Conservation (phyloP, 2,113 vertebrate species). For the Leptobrachium leishanense region DNA sequence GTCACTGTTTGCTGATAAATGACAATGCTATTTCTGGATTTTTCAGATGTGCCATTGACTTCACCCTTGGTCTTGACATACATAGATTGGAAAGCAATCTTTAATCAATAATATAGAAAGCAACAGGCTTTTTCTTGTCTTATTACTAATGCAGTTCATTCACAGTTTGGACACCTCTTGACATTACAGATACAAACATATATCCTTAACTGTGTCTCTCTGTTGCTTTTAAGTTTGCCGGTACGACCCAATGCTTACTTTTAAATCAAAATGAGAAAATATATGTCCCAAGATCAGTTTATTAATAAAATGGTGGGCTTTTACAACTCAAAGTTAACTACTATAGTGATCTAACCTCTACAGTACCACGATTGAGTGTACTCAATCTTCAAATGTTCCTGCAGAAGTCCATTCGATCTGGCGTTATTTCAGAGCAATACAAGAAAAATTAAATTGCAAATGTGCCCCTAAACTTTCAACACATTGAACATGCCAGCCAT, state of each 20-base stretch:
- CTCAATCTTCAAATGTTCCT: too few species aligned
- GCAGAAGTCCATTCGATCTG: too few species aligned
- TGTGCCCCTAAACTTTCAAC: too few species aligned
- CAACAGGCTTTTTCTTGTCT: conserved; percentile 20
- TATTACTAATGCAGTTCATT: conserved; percentile 10
- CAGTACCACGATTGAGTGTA: too few species aligned
- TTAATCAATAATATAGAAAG: conserved; percentile 33
- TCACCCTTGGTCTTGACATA: conserved; percentile 10
- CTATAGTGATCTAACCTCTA: too few species aligned
- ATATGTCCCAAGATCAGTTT: too few species aligned
- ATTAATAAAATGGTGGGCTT: too few species aligned
- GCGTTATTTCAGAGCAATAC: too few species aligned
- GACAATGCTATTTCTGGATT: conserved; percentile 13
- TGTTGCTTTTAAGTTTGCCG: neutral
- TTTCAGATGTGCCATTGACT: conserved; percentile 17
- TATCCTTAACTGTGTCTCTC: neutral
- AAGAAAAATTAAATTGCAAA: too few species aligned
- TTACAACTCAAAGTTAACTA: too few species aligned
- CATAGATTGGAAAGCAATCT: conserved; percentile 12
- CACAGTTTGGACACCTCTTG: neutral
- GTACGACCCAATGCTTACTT: neutral
- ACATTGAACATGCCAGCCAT: too few species aligned
- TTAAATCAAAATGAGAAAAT: neutral
- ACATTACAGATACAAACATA: neutral
- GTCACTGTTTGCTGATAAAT: neutral